phyloP scores from a whole-genome alignment of 92 coral and sea anemone species.

The Muricea muricata region DNA sequence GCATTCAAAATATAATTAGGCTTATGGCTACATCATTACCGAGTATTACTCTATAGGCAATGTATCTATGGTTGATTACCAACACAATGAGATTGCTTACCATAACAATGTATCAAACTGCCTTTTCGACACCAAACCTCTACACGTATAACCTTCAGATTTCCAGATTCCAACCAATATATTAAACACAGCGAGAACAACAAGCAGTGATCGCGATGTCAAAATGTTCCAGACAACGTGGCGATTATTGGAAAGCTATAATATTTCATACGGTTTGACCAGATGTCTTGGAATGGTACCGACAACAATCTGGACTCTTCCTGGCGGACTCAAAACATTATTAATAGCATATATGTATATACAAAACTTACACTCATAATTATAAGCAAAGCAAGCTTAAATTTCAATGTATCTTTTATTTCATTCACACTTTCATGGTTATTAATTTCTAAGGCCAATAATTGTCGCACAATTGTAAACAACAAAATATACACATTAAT shows the following conservation, averaged over 20 bases:
- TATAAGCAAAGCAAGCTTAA: too few species aligned
- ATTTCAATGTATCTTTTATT: too few species aligned
- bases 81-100: background rate
- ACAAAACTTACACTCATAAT: too few species aligned
- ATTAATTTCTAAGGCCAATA: too few species aligned
- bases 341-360: background rate
- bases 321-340: background rate
- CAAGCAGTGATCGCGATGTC: background rate
- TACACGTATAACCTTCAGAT: background rate
- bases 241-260: background rate
- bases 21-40: background rate
- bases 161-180: background rate
- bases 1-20: background rate
- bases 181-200: background rate
- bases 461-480: too few species aligned
- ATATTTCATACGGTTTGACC: slow-evolving; percentile 10
- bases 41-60: background rate
- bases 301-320: background rate
- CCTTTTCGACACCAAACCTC: background rate
- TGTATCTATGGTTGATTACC: background rate
- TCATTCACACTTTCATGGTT: too few species aligned
- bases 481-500: too few species aligned
- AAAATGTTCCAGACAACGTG: slow-evolving; percentile 1
- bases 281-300: background rate
- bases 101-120: background rate